Evolutionary conservation across 2,888 invertebrate genomes (phyloP).

Genomic region (Aspidiotus rigidus): DNA sequence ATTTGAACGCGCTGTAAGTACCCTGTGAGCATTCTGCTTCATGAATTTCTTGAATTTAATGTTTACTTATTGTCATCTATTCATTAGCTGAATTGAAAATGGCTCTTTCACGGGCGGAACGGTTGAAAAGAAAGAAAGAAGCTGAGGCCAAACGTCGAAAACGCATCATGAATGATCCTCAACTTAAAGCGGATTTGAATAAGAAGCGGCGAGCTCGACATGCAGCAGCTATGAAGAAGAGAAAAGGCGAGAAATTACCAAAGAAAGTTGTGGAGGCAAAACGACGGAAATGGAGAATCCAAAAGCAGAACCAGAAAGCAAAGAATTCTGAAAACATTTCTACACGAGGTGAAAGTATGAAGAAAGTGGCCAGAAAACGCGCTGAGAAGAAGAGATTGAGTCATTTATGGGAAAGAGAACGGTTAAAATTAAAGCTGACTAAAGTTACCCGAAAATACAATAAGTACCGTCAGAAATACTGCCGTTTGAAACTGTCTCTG

Average conservation of each 20-base stretch:
- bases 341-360: background rate
- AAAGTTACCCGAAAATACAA: background rate
- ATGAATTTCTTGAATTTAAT: no score
- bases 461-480: background rate
- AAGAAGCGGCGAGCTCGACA: background rate
- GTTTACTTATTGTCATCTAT: no score
- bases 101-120: background rate
- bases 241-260: background rate
- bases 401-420: background rate
- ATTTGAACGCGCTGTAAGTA: no score
- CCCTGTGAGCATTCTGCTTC: no score
- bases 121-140: background rate
- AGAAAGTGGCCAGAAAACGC: background rate
- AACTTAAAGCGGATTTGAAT: background rate
- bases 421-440: background rate
- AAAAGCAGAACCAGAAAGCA: background rate
- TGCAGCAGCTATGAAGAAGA: conserved; percentile 1
- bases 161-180: background rate
- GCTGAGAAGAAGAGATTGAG: background rate
- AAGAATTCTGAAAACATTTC: background rate
- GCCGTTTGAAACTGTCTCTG: background rate
- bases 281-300: background rate
- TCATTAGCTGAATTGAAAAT: background rate
- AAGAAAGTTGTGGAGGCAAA: background rate
- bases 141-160: background rate